phyloP scores from a whole-genome alignment of 2,797 vertebrate species.

The Acrocephalus scirpaceus region DNA sequence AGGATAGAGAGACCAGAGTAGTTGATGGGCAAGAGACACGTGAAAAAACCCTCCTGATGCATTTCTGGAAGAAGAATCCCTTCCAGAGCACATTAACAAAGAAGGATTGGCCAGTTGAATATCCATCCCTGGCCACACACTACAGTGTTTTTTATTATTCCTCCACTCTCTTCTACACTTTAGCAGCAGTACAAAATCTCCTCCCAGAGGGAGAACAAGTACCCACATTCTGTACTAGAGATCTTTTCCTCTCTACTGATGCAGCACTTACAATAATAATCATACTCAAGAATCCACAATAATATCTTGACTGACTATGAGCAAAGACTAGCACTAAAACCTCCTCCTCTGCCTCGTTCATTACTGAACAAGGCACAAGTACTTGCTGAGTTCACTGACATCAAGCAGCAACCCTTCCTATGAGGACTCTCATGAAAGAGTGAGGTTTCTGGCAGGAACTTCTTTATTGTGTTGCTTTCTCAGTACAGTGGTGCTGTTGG shows the following conservation, averaged over 20 bases:
- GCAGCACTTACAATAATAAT: neutral
- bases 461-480: neutral
- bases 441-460: neutral
- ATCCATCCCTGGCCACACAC: neutral
- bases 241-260: neutral
- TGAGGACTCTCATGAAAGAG: neutral
- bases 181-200: neutral
- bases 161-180: neutral
- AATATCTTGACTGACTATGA: neutral
- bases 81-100: neutral
- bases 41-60: neutral
- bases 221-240: neutral
- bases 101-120: neutral
- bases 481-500: neutral
- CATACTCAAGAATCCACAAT: accelerated
- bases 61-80: neutral
- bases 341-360: neutral
- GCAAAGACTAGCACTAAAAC: neutral
- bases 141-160: neutral
- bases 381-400: neutral
- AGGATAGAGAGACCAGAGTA: neutral
- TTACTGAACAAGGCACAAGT: neutral
- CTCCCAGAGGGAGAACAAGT: neutral
- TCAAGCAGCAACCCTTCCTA: neutral
- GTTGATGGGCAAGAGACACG: neutral